These are phyloP conservation scores for Ciona savignyi DNA, from an alignment of 23 tunicate genomes.

Conservation along the genomic window DNA sequence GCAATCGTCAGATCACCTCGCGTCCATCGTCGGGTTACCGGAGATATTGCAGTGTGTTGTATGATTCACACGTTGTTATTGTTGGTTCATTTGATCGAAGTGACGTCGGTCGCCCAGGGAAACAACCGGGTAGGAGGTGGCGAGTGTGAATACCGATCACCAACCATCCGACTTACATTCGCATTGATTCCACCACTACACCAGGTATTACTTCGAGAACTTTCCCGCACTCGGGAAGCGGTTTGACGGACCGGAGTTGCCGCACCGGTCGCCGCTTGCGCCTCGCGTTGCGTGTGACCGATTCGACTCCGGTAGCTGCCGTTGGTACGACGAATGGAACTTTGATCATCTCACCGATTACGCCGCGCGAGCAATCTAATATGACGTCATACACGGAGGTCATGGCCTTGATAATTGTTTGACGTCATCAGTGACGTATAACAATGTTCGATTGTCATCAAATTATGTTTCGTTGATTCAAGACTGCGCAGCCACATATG, in stretches of 20 bases:
- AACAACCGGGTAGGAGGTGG: no score
- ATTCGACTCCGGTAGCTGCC: slow-evolving; percentile 72
- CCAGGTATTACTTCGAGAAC: slow-evolving; percentile 85
- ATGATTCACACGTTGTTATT: no score
- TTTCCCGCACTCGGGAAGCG: slow-evolving; percentile 55
- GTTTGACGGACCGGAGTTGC: slow-evolving; percentile 29
- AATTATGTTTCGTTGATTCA: neutral
- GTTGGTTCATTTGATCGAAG: no score
- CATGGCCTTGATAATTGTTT: no score
- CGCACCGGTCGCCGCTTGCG: slow-evolving; percentile 8
- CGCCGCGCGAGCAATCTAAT: neutral
- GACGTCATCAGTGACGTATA: no score
- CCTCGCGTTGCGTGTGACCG: slow-evolving; percentile 68
- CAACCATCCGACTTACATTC: neutral
- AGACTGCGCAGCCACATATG: neutral
- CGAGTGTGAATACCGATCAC: no score
- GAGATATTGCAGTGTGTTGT: no score
- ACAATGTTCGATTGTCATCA: no score
- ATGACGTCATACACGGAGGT: neutral
- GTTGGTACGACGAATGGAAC: slow-evolving; percentile 93
- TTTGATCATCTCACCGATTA: slow-evolving; percentile 46
- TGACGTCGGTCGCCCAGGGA: no score
- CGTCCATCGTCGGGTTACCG: no score
- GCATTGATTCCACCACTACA: neutral
- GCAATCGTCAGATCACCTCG: no score